Base-by-base conservation (phyloP, 2,888 invertebrate genomes). In the Cecidostiba fungosa region DNA sequence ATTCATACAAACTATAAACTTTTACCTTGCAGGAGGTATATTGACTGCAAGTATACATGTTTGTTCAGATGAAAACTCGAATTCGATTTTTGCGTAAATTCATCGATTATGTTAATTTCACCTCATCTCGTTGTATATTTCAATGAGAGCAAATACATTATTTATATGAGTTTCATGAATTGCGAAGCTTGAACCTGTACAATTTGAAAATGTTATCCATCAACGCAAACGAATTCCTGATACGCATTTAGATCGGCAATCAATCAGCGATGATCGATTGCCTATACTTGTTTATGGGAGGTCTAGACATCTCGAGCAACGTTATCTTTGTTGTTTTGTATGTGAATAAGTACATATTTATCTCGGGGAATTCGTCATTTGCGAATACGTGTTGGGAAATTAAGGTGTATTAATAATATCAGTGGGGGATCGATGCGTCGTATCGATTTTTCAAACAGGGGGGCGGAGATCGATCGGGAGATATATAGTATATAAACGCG, bases 261-360 rank as follows among this genome's bases (percentile, higher is more conserved):
- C 54, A n/a, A 54, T 54, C 0, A 19, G 3, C 54, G 54, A 19
- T 54, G 6, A n/a, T 54, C 54, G 54, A 19, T 19, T 1, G 50
- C n/a, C n/a, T n/a, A n/a, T n/a, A 2, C n/a, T 29, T 54, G 39
- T 36, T 39, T 36, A 36, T 29, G 54, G 23, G 50, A 70, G 32
- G 50, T 78, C 47, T 70, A 29, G 36, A 36, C 54, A n/a, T 29
- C 12, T 1, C 50, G 54, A 16, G 5, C 23, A 59, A 1, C n/a
- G 50, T 79, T 80, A 80, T 50, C 79, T 47, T 29, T 72, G n/a
- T 72, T 72, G 19, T 36, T 59, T n/a, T 36, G 16, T n/a, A n/a
- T 10, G 5, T 36, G 10, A 59, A n/a, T 8, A 23, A 23, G 8
- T 59, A 59, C n/a, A 0, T 19, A 50, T 50, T 50, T 50, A 19